phyloP scores from a whole-genome alignment of 2,888 invertebrate species.

The Allolobophora icterica region DNA sequence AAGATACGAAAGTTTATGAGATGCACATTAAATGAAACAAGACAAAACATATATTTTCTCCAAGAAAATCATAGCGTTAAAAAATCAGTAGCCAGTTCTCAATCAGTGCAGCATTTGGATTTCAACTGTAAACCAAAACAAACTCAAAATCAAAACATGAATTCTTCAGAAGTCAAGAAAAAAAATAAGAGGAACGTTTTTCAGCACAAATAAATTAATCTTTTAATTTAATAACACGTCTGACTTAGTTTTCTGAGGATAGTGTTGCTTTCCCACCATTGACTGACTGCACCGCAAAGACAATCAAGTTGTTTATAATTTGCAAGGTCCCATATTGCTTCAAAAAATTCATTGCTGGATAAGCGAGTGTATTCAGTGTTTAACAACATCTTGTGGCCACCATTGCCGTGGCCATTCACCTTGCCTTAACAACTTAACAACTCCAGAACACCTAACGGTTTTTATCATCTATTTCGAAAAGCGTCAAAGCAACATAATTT shows the following conservation, averaged over 20 bases:
- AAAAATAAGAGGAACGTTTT: background rate
- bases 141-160: background rate
- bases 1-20: background rate
- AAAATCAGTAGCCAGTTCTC: background rate
- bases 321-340: no score
- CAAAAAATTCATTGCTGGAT: no score
- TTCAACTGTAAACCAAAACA: background rate
- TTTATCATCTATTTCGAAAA: background rate
- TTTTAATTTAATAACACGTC: background rate
- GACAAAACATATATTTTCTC: background rate
- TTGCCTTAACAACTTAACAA: background rate
- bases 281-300: background rate
- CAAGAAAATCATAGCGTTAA: background rate
- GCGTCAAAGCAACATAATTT: background rate
- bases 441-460: background rate
- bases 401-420: background rate
- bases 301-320: no score
- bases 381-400: no score
- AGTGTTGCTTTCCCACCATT: background rate
- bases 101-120: background rate
- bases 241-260: background rate
- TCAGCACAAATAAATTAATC: slow-evolving; percentile 7
- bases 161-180: background rate
- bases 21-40: background rate
- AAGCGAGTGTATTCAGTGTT: no score